A percentile compares a stretch with the other conserved stretches of the same genome.
These are phyloP conservation scores for Diplosoma virens DNA, from an alignment of 23 tunicate genomes.

Conservation along the genomic window DNA sequence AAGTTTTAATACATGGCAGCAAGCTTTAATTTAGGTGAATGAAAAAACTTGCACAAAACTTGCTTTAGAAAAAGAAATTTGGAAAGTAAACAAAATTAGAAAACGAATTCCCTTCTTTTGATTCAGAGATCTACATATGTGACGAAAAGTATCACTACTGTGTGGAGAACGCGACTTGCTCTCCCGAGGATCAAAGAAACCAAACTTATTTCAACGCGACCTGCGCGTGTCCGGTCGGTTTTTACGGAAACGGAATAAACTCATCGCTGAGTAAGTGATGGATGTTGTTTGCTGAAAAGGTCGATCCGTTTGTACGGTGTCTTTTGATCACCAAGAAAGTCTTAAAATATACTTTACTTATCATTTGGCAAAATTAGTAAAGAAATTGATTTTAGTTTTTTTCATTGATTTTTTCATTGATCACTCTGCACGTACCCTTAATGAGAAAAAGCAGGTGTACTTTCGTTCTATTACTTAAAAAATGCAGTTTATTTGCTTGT, in stretches of 20 bases:
- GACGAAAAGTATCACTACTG: background rate
- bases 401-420: too few species aligned
- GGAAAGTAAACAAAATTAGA: too few species aligned
- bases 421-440: too few species aligned
- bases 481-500: too few species aligned
- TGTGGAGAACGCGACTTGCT: background rate
- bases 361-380: too few species aligned
- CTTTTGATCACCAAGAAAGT: background rate
- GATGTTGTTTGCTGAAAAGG: background rate
- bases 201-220: slow-evolving; percentile 9
- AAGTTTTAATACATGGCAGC: too few species aligned
- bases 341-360: too few species aligned
- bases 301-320: background rate
- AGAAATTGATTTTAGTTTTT: too few species aligned
- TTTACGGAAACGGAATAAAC: slow-evolving; percentile 38
- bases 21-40: too few species aligned
- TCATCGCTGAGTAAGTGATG: background rate
- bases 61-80: too few species aligned
- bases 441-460: too few species aligned
- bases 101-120: background rate
- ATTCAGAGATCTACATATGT: background rate
- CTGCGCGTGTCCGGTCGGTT: slow-evolving; percentile 34
- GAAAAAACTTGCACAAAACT: background rate
- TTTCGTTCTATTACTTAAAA: too few species aligned
- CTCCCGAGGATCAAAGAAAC: background rate